Evolutionary conservation across 2,888 invertebrate species (phyloP).

Genomic region (Eupithecia exiguata): DNA sequence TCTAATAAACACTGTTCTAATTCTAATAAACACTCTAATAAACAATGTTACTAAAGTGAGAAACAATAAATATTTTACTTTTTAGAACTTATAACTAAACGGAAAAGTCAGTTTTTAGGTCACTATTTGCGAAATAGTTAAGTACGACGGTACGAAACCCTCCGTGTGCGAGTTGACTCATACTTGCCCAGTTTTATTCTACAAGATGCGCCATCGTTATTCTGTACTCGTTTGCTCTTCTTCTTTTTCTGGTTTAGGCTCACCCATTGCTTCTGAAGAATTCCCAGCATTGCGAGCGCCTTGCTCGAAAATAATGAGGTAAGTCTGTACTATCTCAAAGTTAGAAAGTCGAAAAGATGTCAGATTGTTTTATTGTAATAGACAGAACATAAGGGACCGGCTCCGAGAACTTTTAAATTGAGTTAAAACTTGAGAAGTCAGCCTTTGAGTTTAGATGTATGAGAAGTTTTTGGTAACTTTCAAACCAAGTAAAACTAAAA

Average conservation of each 20-base stretch:
- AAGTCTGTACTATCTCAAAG: constrained; percentile 4
- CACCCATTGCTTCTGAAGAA: neutral
- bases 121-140: no score
- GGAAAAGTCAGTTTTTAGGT: no score
- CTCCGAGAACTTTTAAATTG: constrained; percentile 7
- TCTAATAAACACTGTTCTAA: no score
- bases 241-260: neutral
- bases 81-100: no score
- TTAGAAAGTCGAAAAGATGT: constrained; percentile 15
- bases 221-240: no score
- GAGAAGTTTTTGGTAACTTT: constrained; percentile 5
- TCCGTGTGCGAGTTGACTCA: no score
- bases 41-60: no score
- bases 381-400: constrained; percentile 8
- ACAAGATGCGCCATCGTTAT: no score
- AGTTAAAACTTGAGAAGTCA: constrained; percentile 5
- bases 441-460: constrained; percentile 10
- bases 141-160: no score
- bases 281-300: neutral
- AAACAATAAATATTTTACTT: no score
- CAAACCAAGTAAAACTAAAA: neutral
- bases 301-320: constrained; percentile 22
- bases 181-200: no score
- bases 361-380: constrained; percentile 19
- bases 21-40: no score